phyloP scores from a whole-genome alignment of 2,888 invertebrate species.

The Archips crataeganus region DNA sequence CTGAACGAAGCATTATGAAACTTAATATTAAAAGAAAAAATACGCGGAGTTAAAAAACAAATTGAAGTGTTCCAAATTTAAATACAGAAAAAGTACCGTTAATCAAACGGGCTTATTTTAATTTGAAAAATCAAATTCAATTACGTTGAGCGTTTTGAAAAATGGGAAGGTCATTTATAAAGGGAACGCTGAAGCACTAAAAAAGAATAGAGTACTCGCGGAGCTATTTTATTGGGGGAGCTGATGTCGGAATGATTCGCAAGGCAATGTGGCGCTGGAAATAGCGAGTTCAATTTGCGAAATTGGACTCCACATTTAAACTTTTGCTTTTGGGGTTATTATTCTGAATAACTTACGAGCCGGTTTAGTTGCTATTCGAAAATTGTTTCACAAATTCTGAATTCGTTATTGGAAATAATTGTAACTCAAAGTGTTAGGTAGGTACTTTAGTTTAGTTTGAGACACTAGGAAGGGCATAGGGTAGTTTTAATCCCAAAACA shows the following conservation, averaged over 20 bases:
- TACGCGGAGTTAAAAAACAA: constrained; percentile 2
- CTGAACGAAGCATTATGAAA: no score
- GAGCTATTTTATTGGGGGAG: constrained; percentile 25
- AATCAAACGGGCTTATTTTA: constrained; percentile 17
- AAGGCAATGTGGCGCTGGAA: constrained; percentile 32
- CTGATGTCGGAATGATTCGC: constrained; percentile 24
- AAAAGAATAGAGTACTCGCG: constrained; percentile 25
- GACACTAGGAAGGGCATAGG: no score
- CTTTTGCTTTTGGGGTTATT: not conserved
- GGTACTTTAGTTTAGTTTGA: not conserved
- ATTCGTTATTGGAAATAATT: not conserved
- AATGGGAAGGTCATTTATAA: constrained; percentile 30
- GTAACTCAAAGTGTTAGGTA: not conserved
- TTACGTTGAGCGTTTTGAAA: constrained; percentile 21
- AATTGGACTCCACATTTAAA: constrained; percentile 20
- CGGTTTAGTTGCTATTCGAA: not conserved
- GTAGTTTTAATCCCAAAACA: no score
- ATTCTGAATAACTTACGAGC: constrained; percentile 2
- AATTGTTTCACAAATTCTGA: not conserved
- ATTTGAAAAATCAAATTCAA: constrained; percentile 30
- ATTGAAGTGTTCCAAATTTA: constrained; percentile 28
- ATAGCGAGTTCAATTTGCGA: constrained; percentile 28
- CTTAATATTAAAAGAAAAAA: not conserved
- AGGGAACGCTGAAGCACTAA: constrained; percentile 26
- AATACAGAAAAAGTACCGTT: constrained; percentile 20